Base-by-base conservation (phyloP, 1,140 invertebrate genomes). In the Hormaphis cornu region DNA sequence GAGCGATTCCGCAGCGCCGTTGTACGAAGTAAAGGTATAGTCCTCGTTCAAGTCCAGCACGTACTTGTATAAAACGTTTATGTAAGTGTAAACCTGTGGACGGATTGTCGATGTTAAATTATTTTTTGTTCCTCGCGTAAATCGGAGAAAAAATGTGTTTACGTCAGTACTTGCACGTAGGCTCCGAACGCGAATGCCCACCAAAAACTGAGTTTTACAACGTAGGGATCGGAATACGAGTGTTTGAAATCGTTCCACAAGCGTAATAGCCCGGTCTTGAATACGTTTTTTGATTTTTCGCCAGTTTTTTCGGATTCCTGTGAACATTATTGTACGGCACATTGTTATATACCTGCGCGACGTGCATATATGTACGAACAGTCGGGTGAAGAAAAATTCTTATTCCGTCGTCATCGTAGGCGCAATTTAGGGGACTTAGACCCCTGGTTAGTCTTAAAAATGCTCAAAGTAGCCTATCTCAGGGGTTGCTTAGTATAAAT, bases 181-280 rank as follows among this genome's bases (percentile, higher is more conserved):
- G 61, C 61, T 48, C 69, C 69, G 16, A 89, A 84, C 0, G 87
- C 84, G 18, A 85, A 79, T 0, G 90, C 85, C 84, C 90, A 94
- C 86, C 93, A 91, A 16, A 91, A 75, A 1, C 89, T 91, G 91
- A 93, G 95, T 75, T 89, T 90, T 0, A 91, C 28, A 5, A 93
- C 83, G 50, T 85, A 84, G 0, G 75, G 74, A 76, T 89, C 85
- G 0, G 83, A 82, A 77, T 89, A 95, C 18, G 90, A 86, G 26
- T 80, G 76, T 48, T 83, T 77, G 50, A 91, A 85, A 78, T 94
- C 90, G 14, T 80, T 76, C 82, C 83, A 87, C 44, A 92, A 76
- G 30, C 84, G n/a, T 30, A 28, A 28, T 2, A 50, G 37, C 7
- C 18, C 71, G 10, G 16, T 26, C n/a, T 12, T 35, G 12, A 50